phyloP scores from a whole-genome alignment of 2,888 invertebrate species.

The Drosophila fungiperda region DNA sequence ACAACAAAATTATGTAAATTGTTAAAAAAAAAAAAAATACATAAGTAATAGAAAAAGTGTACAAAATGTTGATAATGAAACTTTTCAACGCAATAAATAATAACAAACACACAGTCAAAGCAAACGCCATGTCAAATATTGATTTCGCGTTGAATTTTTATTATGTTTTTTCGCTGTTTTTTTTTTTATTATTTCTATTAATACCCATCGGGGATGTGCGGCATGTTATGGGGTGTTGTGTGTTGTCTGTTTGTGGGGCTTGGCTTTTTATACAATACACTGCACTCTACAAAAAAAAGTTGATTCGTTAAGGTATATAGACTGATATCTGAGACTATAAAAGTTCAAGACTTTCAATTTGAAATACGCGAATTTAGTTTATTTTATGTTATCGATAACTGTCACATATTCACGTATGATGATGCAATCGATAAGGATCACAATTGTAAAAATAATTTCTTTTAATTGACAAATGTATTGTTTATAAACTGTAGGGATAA shows the following conservation, averaged over 20 bases:
- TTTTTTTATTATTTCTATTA: conserved; percentile 67
- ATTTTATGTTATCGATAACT: neutral
- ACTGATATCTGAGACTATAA: too few relatives aligned
- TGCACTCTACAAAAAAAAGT: neutral
- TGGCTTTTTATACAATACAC: conserved; percentile 6
- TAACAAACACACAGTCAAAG: conserved; percentile 53
- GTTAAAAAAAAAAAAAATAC: conserved; percentile 27
- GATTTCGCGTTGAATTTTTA: conserved; percentile 72
- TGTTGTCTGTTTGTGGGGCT: conserved; percentile 11
- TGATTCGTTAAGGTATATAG: neutral
- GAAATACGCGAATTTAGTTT: neutral
- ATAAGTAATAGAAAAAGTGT: conserved; percentile 14
- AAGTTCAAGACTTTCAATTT: too few relatives aligned
- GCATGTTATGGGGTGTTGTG: neutral
- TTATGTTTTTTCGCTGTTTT: neutral
- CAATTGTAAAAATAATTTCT: neutral
- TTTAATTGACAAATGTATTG: accelerated
- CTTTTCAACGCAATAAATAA: conserved; percentile 78
- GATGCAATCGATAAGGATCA: neutral
- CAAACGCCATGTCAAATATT: conserved; percentile 70
- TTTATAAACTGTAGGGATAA: neutral
- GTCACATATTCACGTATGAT: neutral
- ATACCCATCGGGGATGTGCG: conserved; percentile 40
- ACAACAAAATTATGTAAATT: conserved; percentile 72
- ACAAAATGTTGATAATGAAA: conserved; percentile 71